Base-by-base conservation (phyloP, 2,888 invertebrate species). In the Apotomis turbidana region DNA sequence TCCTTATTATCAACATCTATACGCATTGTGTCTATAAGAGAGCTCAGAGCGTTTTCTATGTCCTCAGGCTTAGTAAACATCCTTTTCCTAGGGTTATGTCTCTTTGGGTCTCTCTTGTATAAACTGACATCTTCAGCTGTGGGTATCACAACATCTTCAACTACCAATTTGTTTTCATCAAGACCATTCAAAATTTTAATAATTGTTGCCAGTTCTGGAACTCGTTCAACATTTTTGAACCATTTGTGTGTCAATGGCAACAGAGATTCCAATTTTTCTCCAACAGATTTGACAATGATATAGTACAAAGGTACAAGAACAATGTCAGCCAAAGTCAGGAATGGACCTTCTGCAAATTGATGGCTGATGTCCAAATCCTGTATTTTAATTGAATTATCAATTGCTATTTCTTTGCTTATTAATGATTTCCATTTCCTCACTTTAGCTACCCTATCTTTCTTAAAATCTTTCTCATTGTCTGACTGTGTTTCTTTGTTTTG, bases 291-390 rank as follows among this genome's bases (percentile, higher is more conserved):
- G 46, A 95, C 89, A 63, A 96, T 86, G 44, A 96, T 89, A 75
- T 95, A 90, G 80, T 96, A 94, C 80, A 96, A 95, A 1, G 97
- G 95, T 79, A 96, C 95, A 71, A 98, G 92, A 73, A 98, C 95
- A 55, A 98, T 85, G 88, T 98, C 98, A 4, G 98, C 96, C 77
- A 98, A 89, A 0, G 97, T 97, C 81, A 98, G 94, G 76, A 94
- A 95, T 1, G 96, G 95, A 0, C 98, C 98, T 90, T 98, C 98
- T 3, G 97, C 96, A 91, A 95, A 98, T 64, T 94, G 91, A 85
- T 98, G 98, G 52, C 93, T 93, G 5, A 95, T 86, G 75, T 94
- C 86, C 12, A 95, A 84, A 73, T 94, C 88, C 77, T 93, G 87
- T 62, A 94, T 89, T 71, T 93, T 94, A 1, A 87, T 84, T n/a